Base-by-base conservation (phyloP, 2,888 invertebrate genomes). In the Heliconius ethilla region DNA sequence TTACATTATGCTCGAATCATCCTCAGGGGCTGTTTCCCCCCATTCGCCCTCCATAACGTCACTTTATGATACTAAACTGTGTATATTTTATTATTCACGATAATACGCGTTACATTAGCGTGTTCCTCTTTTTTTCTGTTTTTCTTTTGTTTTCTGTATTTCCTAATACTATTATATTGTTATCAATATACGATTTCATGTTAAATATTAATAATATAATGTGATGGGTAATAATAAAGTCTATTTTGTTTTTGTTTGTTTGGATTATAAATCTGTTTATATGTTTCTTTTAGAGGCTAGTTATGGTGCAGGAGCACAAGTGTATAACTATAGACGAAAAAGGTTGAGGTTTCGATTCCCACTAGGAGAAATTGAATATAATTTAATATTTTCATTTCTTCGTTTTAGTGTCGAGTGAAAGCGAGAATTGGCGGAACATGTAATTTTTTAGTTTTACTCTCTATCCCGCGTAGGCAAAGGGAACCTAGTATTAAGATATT, bases 61-160 rank as follows among this genome's bases (percentile, higher is more conserved):
- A 88, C 91, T 92, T 92, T 92, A 91, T 92, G 91, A 91, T 92
- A 89, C 89, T 88, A 87, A 85, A 87, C 89, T 87, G 90, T 89
- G 85, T 87, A 81, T 89, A 90, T 91, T 89, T 89, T 93, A 93
- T 92, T 93, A 92, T 92, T 92, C 90, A 92, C 91, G 89, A 87
- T 92, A 92, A 92, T 93, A 90, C 89, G 85, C 86, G 86, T 82
- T 89, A 90, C 91, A 92, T 92, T 91, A 92, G 89, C 89, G 86
- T 89, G 86, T 88, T 89, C 86, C 87, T 87, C 87, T 79, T 84
- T 81, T 85, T 87, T 73, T 67, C 63, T 69, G 55, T 67, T 78
- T 76, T 67, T 67, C 13, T 25, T 66, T 55, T 25, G 29, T 72
- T 63, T 51, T 33, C 18, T 73, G 40, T 65, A 74, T 27, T n/a